Evolutionary conservation across 2,797 vertebrate genomes (phyloP).

Genomic region (Sebastes trivittatus): DNA sequence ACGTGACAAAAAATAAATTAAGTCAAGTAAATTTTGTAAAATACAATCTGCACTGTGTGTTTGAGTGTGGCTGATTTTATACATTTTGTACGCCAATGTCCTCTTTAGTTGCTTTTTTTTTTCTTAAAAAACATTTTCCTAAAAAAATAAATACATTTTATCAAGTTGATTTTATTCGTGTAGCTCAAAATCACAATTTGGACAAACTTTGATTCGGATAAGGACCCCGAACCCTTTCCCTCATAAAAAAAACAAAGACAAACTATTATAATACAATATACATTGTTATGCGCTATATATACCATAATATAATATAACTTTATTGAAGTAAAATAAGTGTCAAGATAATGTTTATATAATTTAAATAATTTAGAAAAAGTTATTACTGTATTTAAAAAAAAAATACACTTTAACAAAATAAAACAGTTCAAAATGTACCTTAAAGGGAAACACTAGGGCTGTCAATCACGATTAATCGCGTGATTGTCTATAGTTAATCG

Average conservation of each 20-base stretch:
- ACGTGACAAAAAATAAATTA: background rate
- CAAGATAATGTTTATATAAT: background rate
- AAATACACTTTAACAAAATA: no score
- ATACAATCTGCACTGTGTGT: background rate
- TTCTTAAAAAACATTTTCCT: background rate
- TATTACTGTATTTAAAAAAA: no score
- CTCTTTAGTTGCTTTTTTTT: background rate
- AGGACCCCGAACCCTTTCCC: background rate
- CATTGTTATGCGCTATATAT: background rate
- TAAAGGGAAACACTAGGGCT: no score
- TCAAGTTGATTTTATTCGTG: background rate
- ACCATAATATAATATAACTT: background rate
- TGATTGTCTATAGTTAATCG: no score
- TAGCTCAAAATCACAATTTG: background rate
- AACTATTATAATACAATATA: no score
- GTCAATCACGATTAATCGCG: no score
- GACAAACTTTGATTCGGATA: background rate
- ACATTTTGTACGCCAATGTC: background rate
- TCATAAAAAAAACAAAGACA: no score
- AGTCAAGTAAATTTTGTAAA: conserved; percentile 9
- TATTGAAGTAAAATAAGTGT: background rate
- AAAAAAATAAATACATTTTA: background rate
- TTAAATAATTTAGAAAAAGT: background rate
- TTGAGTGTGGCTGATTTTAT: background rate
- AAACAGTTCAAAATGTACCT: no score